Conservation (phyloP, 2,113 vertebrate genomes). For the Grantiella picta region DNA sequence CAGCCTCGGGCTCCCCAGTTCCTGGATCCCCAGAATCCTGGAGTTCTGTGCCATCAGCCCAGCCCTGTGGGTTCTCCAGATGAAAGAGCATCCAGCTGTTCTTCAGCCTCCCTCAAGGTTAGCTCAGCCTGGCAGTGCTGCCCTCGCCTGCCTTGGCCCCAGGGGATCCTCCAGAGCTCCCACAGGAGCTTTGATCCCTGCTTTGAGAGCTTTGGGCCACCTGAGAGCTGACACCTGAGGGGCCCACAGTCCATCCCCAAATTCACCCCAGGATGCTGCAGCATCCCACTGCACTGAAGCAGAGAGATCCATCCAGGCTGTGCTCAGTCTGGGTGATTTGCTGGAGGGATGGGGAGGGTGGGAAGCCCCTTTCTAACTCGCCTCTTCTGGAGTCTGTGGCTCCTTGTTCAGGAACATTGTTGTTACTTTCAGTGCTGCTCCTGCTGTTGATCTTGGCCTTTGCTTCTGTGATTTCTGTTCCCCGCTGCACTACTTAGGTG, state of each 20-base stretch:
- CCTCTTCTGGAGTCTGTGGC: not conserved
- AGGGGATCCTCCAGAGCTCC: not conserved
- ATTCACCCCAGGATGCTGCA: not conserved
- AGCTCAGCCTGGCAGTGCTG: not conserved
- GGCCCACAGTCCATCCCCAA: not conserved
- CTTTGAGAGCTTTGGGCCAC: not conserved
- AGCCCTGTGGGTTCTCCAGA: fast-evolving
- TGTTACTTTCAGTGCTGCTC: slow-evolving; percentile 8
- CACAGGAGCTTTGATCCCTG: fast-evolving
- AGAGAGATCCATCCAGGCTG: not conserved
- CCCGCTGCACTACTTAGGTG: slow-evolving; percentile 32
- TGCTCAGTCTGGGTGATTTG: not conserved
- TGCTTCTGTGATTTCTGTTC: slow-evolving; percentile 42
- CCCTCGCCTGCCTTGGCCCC: not conserved
- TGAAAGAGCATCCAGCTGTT: not conserved
- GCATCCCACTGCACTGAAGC: not conserved
- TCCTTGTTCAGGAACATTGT: slow-evolving; percentile 30
- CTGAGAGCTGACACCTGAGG: not conserved
- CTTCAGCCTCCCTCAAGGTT: not conserved
- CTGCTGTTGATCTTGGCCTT: slow-evolving; percentile 60
- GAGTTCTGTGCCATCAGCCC: not conserved
- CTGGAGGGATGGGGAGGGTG: not conserved
- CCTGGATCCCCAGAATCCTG: fast-evolving
- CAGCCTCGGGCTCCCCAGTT: not conserved
- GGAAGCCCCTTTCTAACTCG: not conserved